A percentile compares a stretch with the other conserved stretches of the same genome.
Conservation (phyloP, 2,797 vertebrate species). For the Tympanoctomys barrerae region DNA sequence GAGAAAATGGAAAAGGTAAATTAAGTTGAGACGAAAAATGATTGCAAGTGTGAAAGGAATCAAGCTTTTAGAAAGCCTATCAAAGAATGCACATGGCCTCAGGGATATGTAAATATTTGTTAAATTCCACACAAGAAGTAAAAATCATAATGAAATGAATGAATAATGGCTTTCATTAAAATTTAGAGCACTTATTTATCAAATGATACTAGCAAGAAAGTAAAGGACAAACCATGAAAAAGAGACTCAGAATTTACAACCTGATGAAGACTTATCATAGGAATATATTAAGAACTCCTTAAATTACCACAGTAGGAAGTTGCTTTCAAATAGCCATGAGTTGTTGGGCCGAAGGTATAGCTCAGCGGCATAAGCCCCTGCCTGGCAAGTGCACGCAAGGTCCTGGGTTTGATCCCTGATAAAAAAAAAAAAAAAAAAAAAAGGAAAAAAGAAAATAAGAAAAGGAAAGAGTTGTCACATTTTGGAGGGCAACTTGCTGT, state of each 20-base stretch:
- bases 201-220: slow-evolving; percentile 12
- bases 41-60: not conserved
- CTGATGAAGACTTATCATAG: slow-evolving; percentile 27
- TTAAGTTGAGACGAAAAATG: slow-evolving; percentile 49
- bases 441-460: too few species aligned
- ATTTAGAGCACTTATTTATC: slow-evolving; percentile 19
- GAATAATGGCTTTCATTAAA: slow-evolving; percentile 46
- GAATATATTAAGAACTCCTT: slow-evolving; percentile 17
- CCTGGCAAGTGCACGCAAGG: too few species aligned
- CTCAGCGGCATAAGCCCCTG: too few species aligned
- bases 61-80: slow-evolving; percentile 36
- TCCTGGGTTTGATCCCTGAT: too few species aligned
- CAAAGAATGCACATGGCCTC: not conserved
- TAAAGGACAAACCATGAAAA: slow-evolving; percentile 20
- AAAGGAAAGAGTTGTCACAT: not conserved
- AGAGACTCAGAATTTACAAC: not conserved
- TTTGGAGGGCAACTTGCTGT: not conserved
- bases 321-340: not conserved
- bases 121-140: slow-evolving; percentile 10
- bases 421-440: too few species aligned
- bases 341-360: too few species aligned
- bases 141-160: not conserved
- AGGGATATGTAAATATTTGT: slow-evolving; percentile 15
- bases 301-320: not conserved
- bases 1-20: not conserved